These are phyloP conservation scores for Penaeus vannamei DNA, from an alignment of 1,140 invertebrate species.

Conservation along the genomic window DNA sequence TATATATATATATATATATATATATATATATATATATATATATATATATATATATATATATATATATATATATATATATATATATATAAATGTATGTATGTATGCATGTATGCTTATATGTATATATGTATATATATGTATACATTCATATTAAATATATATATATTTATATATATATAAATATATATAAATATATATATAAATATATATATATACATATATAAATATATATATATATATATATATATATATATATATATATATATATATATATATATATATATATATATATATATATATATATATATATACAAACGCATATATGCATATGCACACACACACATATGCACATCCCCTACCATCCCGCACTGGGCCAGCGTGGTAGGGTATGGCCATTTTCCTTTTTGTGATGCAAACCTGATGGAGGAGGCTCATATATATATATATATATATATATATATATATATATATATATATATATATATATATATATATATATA, in stretches of 20 bases:
- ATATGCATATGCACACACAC: too few relatives aligned
- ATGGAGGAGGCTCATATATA: too few relatives aligned
- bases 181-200: slow-evolving; percentile 30
- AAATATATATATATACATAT: slow-evolving; percentile 25
- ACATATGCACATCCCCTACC: too few relatives aligned
- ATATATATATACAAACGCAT: too few relatives aligned
- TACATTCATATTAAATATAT: background rate
- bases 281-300: too few relatives aligned
- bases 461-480: too few relatives aligned
- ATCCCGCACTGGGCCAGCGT: too few relatives aligned
- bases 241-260: slow-evolving; percentile 14
- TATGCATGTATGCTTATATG: slow-evolving; percentile 5
- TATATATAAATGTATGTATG: background rate
- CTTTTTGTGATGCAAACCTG: too few relatives aligned
- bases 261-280: background rate
- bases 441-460: too few relatives aligned
- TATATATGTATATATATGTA: slow-evolving; percentile 18
- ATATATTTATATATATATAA: slow-evolving; percentile 3
- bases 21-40: slow-evolving; percentile 24
- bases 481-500: too few relatives aligned
- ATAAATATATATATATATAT: background rate
- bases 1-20: slow-evolving; percentile 24
- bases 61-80: background rate
- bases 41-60: slow-evolving; percentile 10
- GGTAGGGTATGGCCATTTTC: too few relatives aligned